A percentile compares a stretch with the other conserved stretches of the same genome.
Evolutionary conservation across 2,113 vertebrate genomes (phyloP).

Genomic region (Podiceps cristatus): DNA sequence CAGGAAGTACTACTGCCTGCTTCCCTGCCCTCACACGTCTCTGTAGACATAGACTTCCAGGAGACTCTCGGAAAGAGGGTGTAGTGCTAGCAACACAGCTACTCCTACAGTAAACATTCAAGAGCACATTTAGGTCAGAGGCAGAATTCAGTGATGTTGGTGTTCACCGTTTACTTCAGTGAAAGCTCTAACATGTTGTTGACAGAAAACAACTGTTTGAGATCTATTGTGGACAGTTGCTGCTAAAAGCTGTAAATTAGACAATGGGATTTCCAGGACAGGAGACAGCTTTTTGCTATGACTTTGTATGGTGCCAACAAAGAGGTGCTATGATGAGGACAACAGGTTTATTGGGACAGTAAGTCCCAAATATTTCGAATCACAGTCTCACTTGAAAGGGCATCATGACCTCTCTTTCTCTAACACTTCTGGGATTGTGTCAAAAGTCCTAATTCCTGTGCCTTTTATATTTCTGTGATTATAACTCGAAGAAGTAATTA

Average conservation of each 20-base stretch:
- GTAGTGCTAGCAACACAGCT: not conserved
- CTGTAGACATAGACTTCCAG: not conserved
- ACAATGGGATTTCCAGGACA: conserved; percentile 1
- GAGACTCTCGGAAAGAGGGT: not conserved
- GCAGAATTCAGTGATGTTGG: not conserved
- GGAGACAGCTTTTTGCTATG: not conserved
- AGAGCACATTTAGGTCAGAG: not conserved
- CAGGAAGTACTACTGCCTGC: not conserved
- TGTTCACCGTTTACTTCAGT: not conserved
- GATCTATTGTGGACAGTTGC: not conserved
- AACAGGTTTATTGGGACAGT: conserved; percentile 39
- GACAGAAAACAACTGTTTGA: conserved; percentile 22
- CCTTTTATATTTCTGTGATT: conserved; percentile 17
- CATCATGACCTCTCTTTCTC: not conserved
- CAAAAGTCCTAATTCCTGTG: not conserved
- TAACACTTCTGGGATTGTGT: not conserved
- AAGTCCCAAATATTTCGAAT: not conserved
- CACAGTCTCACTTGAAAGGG: not conserved
- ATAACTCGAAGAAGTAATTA: conserved; percentile 3
- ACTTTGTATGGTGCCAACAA: not conserved
- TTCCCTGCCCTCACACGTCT: not conserved
- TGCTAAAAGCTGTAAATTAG: conserved; percentile 19
- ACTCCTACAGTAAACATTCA: not conserved
- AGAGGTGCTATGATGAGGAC: not conserved
- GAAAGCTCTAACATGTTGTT: not conserved